These are phyloP conservation scores for Plumapathes pennacea DNA, from an alignment of 92 coral and sea anemone genomes.

Conservation along the genomic window DNA sequence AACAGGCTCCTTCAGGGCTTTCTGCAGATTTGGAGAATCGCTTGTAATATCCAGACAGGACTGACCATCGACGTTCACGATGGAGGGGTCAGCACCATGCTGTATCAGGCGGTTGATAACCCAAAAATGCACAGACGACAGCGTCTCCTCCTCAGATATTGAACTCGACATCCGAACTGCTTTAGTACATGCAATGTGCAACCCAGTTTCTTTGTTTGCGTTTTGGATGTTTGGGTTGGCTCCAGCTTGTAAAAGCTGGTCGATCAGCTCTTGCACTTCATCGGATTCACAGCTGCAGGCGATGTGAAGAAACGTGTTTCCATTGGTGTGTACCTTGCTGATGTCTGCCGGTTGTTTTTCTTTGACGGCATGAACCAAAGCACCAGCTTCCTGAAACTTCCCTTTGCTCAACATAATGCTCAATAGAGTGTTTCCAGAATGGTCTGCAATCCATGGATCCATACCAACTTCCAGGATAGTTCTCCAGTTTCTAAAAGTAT, in stretches of 20 bases:
- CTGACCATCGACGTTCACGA: constrained; percentile 1
- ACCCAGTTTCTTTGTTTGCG: background rate
- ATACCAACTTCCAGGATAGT: constrained; percentile 11
- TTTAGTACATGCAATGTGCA: background rate
- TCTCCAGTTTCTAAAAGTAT: too few species aligned
- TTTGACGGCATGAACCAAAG: too few species aligned
- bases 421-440: background rate
- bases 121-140: too few species aligned
- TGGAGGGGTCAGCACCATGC: too few species aligned
- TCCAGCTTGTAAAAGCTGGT: constrained; percentile 1
- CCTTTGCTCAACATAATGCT: constrained; percentile 2
- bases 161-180: too few species aligned
- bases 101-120: too few species aligned
- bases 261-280: background rate
- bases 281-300: background rate
- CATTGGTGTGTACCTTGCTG: background rate
- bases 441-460: constrained; percentile 22
- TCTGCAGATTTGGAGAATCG: constrained; percentile 5
- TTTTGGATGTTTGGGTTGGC: background rate
- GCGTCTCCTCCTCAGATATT: too few species aligned
- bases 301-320: constrained; percentile 4
- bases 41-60: constrained; percentile 5
- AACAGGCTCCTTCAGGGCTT: constrained; percentile 4
- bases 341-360: too few species aligned
- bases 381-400: too few species aligned